Evolutionary conservation across 2,113 vertebrate genomes (phyloP), one percentile per base, ranked within the genome.

Genomic region (Centropus unirufus): DNA sequence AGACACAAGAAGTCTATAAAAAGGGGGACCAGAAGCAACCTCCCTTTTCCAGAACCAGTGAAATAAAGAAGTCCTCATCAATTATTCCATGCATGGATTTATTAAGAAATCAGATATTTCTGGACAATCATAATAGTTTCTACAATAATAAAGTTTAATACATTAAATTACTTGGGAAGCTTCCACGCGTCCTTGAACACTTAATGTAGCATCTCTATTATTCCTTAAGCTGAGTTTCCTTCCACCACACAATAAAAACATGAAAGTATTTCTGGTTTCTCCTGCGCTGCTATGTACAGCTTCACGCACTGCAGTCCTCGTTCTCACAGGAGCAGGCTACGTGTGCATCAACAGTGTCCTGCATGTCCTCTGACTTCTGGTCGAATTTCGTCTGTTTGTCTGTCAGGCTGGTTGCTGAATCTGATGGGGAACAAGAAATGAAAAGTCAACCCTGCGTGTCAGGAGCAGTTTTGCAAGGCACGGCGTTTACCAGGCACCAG

Each of bases 71-170:
- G 10, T 11, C 32, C 57, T 34, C 70, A 63, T 24, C 9, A 26
- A 20, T 76, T 88, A 96, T 93, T 88, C 87, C 88, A 92, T 97
- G 97, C 97, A 12, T 79, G 77, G 77, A 79, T 97, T 97, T 97
- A 97, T 97, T 97, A 94, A 0, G 63, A 96, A 97, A 93, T 96
- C 75, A 91, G 46, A 12, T 81, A 82, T 40, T 94, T 80, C 82
- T 57, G 59, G 36, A 62, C 34, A 94, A 80, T 95, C 66, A 32
- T 46, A 83, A 90, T n/a, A 62, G 83, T 94, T 93, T 91, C 72
- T 89, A 90, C 74, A 94, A 79, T 66, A 92, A 95, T 84, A 79
- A 89, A 67, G 52, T 92, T 93, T 76, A 94, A 96, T 95, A 96
- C 68, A 95, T 97, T 96, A 96, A 92, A 95, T 95, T 93, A 95